Percentiles rank a stretch among this genome's conserved stretches.
Conservation (phyloP, 2,888 invertebrate species). For the Hirtodrosophila confusa region DNA sequence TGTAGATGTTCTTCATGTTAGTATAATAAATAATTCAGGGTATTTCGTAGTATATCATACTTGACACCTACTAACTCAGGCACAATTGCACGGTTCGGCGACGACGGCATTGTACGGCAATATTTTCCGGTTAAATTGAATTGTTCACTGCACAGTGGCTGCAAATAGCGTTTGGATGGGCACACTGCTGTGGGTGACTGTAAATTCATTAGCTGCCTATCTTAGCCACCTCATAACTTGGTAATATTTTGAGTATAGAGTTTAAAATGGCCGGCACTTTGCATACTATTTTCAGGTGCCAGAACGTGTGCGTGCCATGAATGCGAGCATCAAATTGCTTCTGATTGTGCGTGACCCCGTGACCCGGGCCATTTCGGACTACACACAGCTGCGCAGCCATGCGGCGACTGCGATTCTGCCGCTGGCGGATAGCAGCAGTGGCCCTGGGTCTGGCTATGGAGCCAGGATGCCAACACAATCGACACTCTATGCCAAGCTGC, state of each 20-base stretch:
- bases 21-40: not conserved
- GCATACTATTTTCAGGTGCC: constrained; percentile 88
- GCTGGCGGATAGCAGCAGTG: constrained; percentile 71
- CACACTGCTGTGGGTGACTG: constrained; percentile 22
- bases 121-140: constrained; percentile 77
- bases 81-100: constrained; percentile 36
- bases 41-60: not conserved
- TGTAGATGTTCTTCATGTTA: no score
- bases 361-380: constrained; percentile 97
- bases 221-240: constrained; percentile 28
- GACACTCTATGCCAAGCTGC: constrained; percentile 78
- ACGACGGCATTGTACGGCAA: constrained; percentile 46
- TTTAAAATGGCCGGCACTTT: constrained; percentile 4
- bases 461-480: constrained; percentile 63
- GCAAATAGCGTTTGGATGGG: constrained; percentile 34
- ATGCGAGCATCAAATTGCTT: constrained; percentile 94
- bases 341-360: constrained; percentile 98
- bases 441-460: constrained; percentile 44
- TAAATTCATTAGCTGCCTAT: constrained; percentile 61
- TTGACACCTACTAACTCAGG: not conserved
- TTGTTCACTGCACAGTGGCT: constrained; percentile 69
- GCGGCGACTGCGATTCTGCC: constrained; percentile 90
- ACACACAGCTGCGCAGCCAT: constrained; percentile 95
- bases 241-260: constrained; percentile 27
- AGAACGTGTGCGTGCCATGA: constrained; percentile 96